phyloP scores from a whole-genome alignment of 2,797 vertebrate genomes.

The Phrynocephalus guinanensis region DNA sequence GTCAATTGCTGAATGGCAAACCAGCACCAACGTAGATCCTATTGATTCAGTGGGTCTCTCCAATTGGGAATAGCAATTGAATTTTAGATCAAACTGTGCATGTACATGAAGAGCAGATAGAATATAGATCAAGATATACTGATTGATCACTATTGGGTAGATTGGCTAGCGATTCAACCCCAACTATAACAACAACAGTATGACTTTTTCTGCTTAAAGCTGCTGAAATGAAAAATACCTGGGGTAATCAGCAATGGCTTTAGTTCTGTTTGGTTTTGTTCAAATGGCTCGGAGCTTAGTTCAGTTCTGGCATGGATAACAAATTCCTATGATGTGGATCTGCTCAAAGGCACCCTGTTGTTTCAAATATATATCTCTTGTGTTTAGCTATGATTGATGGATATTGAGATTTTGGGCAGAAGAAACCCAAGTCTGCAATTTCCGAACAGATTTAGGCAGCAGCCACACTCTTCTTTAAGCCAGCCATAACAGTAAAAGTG shows the following conservation, averaged over 20 bases:
- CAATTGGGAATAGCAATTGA: too few relatives aligned
- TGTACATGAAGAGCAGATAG: not conserved
- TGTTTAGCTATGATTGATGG: not conserved
- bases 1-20: too few relatives aligned
- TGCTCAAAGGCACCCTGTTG: not conserved
- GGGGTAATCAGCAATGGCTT: not conserved
- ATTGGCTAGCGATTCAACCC: not conserved
- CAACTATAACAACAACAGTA: not conserved
- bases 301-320: not conserved
- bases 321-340: not conserved
- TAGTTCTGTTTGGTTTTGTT: not conserved
- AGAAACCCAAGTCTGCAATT: not conserved
- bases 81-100: not conserved
- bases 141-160: not conserved
- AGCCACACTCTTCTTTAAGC: not conserved
- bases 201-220: not conserved
- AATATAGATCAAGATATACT: not conserved
- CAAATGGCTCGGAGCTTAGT: not conserved
- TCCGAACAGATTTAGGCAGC: not conserved
- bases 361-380: not conserved
- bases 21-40: too few relatives aligned
- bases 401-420: not conserved
- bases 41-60: too few relatives aligned
- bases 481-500: not conserved
- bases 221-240: not conserved